A percentile compares a stretch with the other conserved stretches of the same genome.
Conservation (phyloP, 2,113 vertebrate genomes). For the Zingel zingel region DNA sequence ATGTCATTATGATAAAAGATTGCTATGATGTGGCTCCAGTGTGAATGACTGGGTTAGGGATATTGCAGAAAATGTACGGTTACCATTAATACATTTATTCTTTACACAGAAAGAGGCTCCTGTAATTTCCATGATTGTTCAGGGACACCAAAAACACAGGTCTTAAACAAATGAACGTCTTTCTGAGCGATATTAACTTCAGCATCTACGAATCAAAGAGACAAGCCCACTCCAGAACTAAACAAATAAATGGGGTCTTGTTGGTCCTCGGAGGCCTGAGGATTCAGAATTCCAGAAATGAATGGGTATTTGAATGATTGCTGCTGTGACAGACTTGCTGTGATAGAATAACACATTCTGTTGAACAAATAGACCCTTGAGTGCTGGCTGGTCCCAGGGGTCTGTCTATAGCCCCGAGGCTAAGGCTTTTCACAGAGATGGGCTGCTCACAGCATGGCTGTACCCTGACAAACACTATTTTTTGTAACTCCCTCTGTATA, state of each 20-base stretch:
- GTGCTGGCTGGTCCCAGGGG: conserved; percentile 82
- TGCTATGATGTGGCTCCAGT: background rate
- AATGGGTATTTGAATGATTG: conserved; percentile 86
- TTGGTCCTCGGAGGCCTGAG: conserved; percentile 63
- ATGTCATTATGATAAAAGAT: background rate
- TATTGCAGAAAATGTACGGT: background rate
- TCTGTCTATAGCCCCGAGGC: conserved; percentile 83
- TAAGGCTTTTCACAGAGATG: conserved; percentile 75
- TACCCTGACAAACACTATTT: conserved; percentile 77
- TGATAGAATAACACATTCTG: conserved; percentile 87
- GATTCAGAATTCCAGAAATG: conserved; percentile 74
- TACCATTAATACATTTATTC: background rate
- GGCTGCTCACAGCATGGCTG: conserved; percentile 78
- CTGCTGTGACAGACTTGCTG: conserved; percentile 85
- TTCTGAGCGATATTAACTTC: conserved; percentile 5
- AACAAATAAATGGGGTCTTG: conserved; percentile 65
- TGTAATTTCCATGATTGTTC: background rate
- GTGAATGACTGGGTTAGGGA: background rate
- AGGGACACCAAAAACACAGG: background rate
- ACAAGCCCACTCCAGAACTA: conserved; percentile 51
- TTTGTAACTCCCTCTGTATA: conserved; percentile 59
- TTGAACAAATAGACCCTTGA: conserved; percentile 87
- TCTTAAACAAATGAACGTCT: conserved; percentile 13
- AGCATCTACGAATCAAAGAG: conserved; percentile 53
- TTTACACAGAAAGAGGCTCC: background rate